phyloP scores from a whole-genome alignment of 2,888 invertebrate genomes.

The Biston betularia region DNA sequence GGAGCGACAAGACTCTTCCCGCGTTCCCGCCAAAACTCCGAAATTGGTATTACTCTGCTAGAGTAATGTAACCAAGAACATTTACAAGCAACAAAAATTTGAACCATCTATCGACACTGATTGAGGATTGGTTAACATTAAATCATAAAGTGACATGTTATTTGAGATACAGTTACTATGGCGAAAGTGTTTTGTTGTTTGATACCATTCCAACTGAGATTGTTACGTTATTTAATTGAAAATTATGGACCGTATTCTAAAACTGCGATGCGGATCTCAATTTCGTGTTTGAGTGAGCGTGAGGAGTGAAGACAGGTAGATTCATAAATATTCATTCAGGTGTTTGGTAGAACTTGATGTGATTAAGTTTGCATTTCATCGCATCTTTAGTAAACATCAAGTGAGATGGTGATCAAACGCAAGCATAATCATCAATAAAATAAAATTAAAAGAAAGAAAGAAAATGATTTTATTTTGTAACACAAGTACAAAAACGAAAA shows the following conservation, averaged over 20 bases:
- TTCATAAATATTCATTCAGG: too few relatives aligned
- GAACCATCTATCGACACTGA: conserved; percentile 6
- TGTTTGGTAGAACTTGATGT: not conserved
- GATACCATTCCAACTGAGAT: not conserved
- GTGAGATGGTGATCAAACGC: too few relatives aligned
- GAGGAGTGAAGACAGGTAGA: too few relatives aligned
- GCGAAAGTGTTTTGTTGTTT: conserved; percentile 16
- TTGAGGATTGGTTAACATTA: conserved; percentile 17
- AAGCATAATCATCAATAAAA: too few relatives aligned
- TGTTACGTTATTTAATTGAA: conserved; percentile 14
- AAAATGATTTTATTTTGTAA: too few relatives aligned
- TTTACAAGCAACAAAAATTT: not conserved
- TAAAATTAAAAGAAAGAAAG: too few relatives aligned
- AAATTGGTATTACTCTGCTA: too few relatives aligned
- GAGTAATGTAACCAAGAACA: not conserved
- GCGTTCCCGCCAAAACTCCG: too few relatives aligned
- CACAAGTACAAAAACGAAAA: too few relatives aligned
- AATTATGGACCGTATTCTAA: not conserved
- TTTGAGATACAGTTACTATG: conserved; percentile 2
- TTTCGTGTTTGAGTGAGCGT: not conserved
- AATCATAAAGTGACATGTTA: conserved; percentile 9
- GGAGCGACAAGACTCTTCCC: too few relatives aligned
- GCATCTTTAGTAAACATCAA: too few relatives aligned
- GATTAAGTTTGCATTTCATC: too few relatives aligned
- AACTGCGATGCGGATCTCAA: not conserved